A percentile compares a stretch with the other conserved stretches of the same genome.
Evolutionary conservation across 2,113 vertebrate species (phyloP).

Genomic region (Poeciliopsis prolifica): DNA sequence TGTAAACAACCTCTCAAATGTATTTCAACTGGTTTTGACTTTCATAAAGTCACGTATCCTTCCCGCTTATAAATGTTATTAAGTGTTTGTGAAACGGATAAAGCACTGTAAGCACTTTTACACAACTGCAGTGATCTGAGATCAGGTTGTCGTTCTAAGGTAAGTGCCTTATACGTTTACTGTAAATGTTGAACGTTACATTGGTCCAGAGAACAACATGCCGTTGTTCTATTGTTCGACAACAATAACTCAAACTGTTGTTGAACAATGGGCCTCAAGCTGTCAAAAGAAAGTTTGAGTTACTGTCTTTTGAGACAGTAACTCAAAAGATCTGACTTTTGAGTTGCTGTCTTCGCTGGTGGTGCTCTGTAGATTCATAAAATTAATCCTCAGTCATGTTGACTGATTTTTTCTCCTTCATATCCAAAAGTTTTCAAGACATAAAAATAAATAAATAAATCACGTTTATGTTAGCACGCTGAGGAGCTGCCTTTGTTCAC

Average conservation of each 20-base stretch:
- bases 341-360: not conserved
- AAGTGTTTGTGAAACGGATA: conserved; percentile 31
- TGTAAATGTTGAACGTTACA: conserved; percentile 13
- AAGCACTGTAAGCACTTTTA: not conserved
- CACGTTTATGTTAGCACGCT: too few species aligned
- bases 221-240: too few species aligned
- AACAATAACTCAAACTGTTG: too few species aligned
- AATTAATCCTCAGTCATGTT: not conserved
- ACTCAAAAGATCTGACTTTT: not conserved
- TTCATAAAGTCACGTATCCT: conserved; percentile 53
- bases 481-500: not conserved
- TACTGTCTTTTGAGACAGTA: too few species aligned
- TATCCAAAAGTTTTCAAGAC: too few species aligned
- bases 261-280: too few species aligned
- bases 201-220: conserved; percentile 5
- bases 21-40: conserved; percentile 25
- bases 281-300: too few species aligned
- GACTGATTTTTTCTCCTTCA: not conserved
- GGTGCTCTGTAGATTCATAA: not conserved
- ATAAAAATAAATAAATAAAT: too few species aligned
- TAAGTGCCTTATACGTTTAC: conserved; percentile 41
- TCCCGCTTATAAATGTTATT: not conserved
- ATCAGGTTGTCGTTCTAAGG: conserved; percentile 6
- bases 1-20: too few species aligned
- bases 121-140: not conserved